Evolutionary conservation across 2,888 invertebrate species (phyloP), one percentile per base, ranked within the genome.

Genomic region (Operophtera brumata): DNA sequence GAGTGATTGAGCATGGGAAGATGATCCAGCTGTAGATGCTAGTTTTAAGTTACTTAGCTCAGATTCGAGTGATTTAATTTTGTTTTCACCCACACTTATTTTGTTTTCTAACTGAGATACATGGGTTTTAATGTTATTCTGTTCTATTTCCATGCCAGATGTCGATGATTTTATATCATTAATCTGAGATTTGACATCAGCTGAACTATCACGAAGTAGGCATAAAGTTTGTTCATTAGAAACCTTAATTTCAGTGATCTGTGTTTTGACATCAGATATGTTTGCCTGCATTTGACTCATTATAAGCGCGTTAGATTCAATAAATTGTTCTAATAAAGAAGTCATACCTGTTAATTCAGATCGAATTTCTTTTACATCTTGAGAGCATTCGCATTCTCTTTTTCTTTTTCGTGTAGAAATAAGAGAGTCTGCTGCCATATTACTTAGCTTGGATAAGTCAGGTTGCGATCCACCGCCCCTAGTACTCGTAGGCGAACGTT

Each of bases 211-310:
- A 2, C 12, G 35, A 6, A 54, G 20, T 8, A 41, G 4, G 14
- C 28, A 25, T 26, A 25, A n/a, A 0, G 48, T 41, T 49, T 49
- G 48, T 11, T 54, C 47, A 28, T 36, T 42, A 3, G 46, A 42
- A 12, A 26, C 4, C 25, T 37, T 47, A 5, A 52, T 41, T 10
- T 52, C 52, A 8, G 36, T 37, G 0, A 52, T 25, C 11, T 52
- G 42, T 0, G 35, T 12, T 42, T 45, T 49, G 6, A 54, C 12
- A 3, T 49, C 45, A 5, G 45, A 1, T 14, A 54, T 54, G 25
- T 9, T 54, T 6, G 41, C 45, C 20, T 54, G 45, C 39, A 54
- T 41, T 30, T 46, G 34, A 10, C n/a, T 20, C 39, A 54, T 54
- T 5, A 45, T 45, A 4, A 45, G 41, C 13, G 39, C 30, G 11